Evolutionary conservation across 2,888 invertebrate genomes (phyloP), one percentile per base, ranked within the genome.

Genomic region (Mythimna vitellina): DNA sequence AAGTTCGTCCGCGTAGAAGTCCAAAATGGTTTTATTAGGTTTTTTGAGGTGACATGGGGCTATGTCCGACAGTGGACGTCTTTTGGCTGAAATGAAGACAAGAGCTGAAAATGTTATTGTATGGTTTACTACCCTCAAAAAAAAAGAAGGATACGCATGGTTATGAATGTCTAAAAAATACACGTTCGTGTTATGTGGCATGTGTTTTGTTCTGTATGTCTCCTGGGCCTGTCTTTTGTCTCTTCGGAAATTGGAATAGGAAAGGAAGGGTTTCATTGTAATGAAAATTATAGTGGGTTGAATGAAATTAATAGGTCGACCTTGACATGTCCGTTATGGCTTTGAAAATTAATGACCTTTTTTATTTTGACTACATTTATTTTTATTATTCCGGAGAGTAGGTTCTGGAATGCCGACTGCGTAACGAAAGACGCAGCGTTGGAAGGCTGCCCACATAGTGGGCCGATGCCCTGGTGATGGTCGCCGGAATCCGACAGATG

Each of bases 91-190:
- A 32, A 32, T 32, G 32, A 32, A 7, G 32, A 32, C 8, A 7
- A 32, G 38, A 38, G 38, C 2, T 6, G 38, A 10, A 38, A 38
- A 38, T 1, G 38, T 38, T 38, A 10, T 38, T 38, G 10, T 2
- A 1, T 38, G 14, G 14, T 17, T 46, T 46, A 17, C 17, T 46
- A 17, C 6, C 4, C 46, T 46, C 46, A 46, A 46, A 46, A 17
- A 10, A 42, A 14, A 5, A 42, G 14, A 35, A 69, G n/a, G n/a
- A 17, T 22, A 67, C 14, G 49, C 20, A 38, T 29, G 14, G 10
- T n/a, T 54, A 54, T 81, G 76, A 77, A 81, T 81, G 53, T 58
- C 63, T 57, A 61, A 78, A 57, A 60, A 0, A 6, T 17, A 14
- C 49, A 63, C 58, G 10, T 25, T 22, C 42, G 10, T 46, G 49